Percentiles rank a stretch among this genome's conserved stretches.
Conservation (phyloP, 2,113 vertebrate species). For the Anas platyrhynchos region DNA sequence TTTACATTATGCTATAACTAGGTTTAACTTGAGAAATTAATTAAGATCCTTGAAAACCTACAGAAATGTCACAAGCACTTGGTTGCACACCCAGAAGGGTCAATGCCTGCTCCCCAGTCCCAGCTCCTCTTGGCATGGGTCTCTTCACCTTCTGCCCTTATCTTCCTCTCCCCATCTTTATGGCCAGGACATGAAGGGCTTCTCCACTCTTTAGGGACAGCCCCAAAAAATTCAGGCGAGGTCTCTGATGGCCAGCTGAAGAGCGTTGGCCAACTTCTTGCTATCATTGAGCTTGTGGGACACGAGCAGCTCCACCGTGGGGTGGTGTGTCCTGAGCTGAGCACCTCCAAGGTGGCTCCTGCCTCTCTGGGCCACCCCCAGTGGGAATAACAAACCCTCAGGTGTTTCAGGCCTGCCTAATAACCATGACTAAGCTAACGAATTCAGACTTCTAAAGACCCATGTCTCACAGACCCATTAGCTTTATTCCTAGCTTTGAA, state of each 20-base stretch:
- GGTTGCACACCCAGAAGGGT: not conserved
- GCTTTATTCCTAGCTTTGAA: conserved; percentile 25
- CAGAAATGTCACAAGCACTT: not conserved
- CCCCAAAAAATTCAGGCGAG: not conserved
- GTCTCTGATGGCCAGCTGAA: not conserved
- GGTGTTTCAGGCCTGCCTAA: not conserved
- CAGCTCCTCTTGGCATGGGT: not conserved
- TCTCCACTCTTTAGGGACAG: not conserved
- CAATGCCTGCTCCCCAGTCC: not conserved
- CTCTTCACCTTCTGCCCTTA: fast-evolving
- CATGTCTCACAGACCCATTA: not conserved
- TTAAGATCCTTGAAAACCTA: not conserved
- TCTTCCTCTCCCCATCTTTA: not conserved
- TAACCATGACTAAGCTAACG: conserved; percentile 32
- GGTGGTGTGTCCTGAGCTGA: fast-evolving
- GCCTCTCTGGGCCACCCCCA: not conserved
- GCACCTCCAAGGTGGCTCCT: not conserved
- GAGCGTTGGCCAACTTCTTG: fast-evolving
- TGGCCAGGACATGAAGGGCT: not conserved
- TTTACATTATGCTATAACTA: not conserved
- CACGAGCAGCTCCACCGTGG: not conserved
- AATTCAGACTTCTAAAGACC: not conserved
- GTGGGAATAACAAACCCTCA: too few species aligned
- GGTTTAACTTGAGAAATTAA: not conserved
- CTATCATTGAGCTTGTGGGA: too few species aligned